Evolutionary conservation across 2,888 invertebrate species (phyloP).

Genomic region (Acrocyrtus sp.): DNA sequence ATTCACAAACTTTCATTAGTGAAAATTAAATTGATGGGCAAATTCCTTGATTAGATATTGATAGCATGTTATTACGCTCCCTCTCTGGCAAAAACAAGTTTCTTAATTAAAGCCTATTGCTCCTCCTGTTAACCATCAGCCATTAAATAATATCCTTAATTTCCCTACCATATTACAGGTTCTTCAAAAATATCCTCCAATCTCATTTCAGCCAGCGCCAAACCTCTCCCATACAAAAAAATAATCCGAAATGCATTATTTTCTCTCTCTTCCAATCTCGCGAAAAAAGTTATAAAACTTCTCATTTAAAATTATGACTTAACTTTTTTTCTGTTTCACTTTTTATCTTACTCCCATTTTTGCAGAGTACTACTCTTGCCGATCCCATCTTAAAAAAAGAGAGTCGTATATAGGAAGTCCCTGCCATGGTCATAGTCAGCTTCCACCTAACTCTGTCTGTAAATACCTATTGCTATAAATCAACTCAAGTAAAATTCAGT

Average conservation of each 20-base stretch:
- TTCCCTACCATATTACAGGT: neutral
- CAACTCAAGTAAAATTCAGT: neutral
- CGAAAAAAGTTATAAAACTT: neutral
- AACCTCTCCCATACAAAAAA: neutral
- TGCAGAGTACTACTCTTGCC: neutral
- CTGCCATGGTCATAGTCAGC: too few relatives aligned
- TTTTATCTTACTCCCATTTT: neutral
- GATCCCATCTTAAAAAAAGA: too few relatives aligned
- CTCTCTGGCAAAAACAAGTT: neutral
- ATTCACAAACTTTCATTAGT: too few relatives aligned
- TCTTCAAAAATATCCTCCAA: too few relatives aligned
- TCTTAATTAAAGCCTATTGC: too few relatives aligned
- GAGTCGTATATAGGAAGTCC: too few relatives aligned
- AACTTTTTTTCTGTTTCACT: neutral
- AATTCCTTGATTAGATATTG: neutral
- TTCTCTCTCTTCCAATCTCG: neutral
- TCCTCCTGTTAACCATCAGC: neutral
- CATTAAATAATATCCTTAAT: neutral
- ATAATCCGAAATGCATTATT: neutral
- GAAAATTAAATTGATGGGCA: too few relatives aligned
- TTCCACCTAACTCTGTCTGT: too few relatives aligned
- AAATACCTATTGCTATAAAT: too few relatives aligned
- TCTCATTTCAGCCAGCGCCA: neutral
- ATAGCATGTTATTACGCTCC: neutral
- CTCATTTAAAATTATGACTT: slow-evolving; percentile 24